Percentiles rank a stretch among this genome's conserved stretches.
phyloP scores from a whole-genome alignment of 2,888 invertebrate genomes.

The Monoplex corrugatus region DNA sequence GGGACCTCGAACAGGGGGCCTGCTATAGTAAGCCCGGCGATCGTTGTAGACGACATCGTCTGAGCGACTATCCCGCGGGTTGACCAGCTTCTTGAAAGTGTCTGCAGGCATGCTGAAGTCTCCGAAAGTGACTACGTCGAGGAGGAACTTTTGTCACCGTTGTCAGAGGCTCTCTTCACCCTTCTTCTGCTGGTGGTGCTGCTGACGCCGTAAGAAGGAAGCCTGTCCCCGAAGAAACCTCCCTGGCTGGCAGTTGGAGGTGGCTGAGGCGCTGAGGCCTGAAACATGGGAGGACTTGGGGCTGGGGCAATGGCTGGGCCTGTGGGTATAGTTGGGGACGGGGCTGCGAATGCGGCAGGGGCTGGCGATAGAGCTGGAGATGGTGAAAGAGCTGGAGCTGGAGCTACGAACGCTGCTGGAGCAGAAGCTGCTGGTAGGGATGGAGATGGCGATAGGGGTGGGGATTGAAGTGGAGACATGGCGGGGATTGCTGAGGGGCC shows the following conservation, averaged over 20 bases:
- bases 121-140: slow-evolving; percentile 28
- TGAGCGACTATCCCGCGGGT: background rate
- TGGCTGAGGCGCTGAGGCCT: background rate
- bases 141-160: background rate
- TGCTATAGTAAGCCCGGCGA: background rate
- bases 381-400: background rate
- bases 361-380: background rate
- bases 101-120: slow-evolving; percentile 26
- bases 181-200: background rate
- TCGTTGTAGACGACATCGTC: background rate
- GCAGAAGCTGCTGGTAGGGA: background rate
- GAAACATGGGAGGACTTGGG: background rate
- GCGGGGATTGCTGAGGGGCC: background rate
- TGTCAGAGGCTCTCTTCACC: slow-evolving; percentile 17
- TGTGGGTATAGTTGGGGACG: too few species aligned
- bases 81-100: slow-evolving; percentile 32
- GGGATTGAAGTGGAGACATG: background rate
- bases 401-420: too few species aligned
- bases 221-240: background rate
- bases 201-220: background rate
- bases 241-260: background rate
- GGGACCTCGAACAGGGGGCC: background rate
- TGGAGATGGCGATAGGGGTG: too few species aligned
- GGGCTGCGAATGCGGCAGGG: background rate
- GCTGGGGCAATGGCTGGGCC: background rate